phyloP scores from a whole-genome alignment of 2,113 vertebrate species.

The Acrocephalus arundinaceus region DNA sequence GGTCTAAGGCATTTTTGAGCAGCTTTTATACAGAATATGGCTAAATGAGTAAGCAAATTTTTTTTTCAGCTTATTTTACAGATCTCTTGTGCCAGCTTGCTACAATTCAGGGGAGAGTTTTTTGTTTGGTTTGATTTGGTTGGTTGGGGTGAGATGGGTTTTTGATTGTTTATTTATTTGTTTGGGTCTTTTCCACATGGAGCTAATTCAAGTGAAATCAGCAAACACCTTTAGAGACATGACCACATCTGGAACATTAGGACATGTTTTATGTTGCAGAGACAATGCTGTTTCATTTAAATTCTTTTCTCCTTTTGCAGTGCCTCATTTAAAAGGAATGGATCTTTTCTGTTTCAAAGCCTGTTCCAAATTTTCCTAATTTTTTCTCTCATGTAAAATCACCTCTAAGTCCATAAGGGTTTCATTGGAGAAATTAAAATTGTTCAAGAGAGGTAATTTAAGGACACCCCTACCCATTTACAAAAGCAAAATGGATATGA shows the following conservation, averaged over 20 bases:
- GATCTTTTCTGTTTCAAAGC: not conserved
- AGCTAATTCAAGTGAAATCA: not conserved
- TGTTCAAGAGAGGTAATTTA: not conserved
- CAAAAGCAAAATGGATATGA: not conserved
- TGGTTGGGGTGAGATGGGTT: fast-evolving
- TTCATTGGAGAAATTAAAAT: not conserved
- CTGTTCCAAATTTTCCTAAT: not conserved
- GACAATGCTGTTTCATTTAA: not conserved
- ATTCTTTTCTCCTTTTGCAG: not conserved
- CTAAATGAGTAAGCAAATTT: not conserved
- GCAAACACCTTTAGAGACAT: not conserved
- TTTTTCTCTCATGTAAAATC: not conserved
- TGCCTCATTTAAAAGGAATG: not conserved
- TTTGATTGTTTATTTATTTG: not conserved
- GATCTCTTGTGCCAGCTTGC: not conserved
- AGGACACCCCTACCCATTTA: not conserved
- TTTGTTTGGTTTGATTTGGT: not conserved
- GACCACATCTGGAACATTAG: not conserved
- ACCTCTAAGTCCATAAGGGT: not conserved
- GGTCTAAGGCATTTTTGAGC: not conserved
- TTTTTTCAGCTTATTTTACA: not conserved
- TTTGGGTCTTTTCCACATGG: not conserved
- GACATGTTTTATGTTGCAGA: constrained; percentile 3
- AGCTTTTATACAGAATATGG: not conserved
- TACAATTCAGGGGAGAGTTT: not conserved